Conservation (phyloP, 1,140 invertebrate species). For the Drosophila rhopaloa region DNA sequence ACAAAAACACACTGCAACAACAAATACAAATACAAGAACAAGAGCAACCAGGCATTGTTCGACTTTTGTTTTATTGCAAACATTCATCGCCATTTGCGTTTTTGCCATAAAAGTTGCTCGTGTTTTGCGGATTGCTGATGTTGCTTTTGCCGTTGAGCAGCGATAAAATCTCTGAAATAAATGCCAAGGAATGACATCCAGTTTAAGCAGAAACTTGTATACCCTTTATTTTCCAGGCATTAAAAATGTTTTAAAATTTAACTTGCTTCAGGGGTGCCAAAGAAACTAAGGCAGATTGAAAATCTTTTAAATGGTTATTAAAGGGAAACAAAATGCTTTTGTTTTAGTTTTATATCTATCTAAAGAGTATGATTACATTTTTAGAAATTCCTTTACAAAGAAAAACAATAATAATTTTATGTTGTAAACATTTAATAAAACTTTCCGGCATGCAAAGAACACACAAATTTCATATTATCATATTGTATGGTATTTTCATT, state of each 20-base stretch:
- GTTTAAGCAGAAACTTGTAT: conserved; percentile 20
- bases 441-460: no score
- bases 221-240: conserved; percentile 8
- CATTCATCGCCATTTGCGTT: conserved; percentile 79
- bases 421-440: no score
- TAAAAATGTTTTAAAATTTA: no score
- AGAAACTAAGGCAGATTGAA: not conserved
- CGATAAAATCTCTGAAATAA: conserved; percentile 73
- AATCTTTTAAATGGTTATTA: no score
- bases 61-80: conserved; percentile 79
- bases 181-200: conserved; percentile 6
- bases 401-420: no score
- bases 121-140: conserved; percentile 51
- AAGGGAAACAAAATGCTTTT: no score
- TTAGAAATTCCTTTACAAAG: no score
- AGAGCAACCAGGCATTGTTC: conserved; percentile 56
- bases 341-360: no score
- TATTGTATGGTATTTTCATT: no score
- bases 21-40: conserved; percentile 8
- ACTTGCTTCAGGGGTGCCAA: no score
- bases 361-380: no score
- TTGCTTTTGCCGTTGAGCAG: conserved; percentile 34
- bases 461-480: no score
- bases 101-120: conserved; percentile 63
- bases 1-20: conserved; percentile 22